Percentiles rank a stretch among this genome's conserved stretches.
These are phyloP conservation scores for Austrofundulus limnaeus DNA, from an alignment of 2,113 vertebrate genomes.

Conservation along the genomic window DNA sequence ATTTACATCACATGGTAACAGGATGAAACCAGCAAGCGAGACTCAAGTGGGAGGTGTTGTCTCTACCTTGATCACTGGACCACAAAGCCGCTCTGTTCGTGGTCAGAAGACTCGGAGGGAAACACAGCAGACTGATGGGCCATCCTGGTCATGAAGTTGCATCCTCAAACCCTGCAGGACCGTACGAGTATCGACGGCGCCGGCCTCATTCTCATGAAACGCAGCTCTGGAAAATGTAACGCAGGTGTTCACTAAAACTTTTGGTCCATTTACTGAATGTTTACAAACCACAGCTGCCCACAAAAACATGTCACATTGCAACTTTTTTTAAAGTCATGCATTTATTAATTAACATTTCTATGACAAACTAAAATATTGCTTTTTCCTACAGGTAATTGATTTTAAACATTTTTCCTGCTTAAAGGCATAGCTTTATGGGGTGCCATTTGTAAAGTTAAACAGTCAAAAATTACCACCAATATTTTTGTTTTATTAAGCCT, in stretches of 20 bases:
- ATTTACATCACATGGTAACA: conserved; percentile 69
- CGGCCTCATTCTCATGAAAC: neutral
- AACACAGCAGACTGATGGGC: neutral
- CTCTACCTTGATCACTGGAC: conserved; percentile 52
- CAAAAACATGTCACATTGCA: no score
- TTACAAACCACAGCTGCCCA: neutral
- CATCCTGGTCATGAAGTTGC: conserved; percentile 1
- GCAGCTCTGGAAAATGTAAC: neutral
- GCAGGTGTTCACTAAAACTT: conserved; percentile 1
- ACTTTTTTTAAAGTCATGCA: neutral
- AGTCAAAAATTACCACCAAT: no score
- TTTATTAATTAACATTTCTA: no score
- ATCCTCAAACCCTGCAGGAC: neutral
- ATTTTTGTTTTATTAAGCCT: no score
- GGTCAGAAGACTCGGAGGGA: conserved; percentile 3
- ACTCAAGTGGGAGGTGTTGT: conserved; percentile 55
- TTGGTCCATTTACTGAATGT: no score
- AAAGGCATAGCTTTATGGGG: no score
- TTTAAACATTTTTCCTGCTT: neutral
- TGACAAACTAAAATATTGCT: no score
- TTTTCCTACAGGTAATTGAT: neutral
- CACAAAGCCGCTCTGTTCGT: conserved; percentile 10
- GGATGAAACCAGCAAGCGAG: conserved; percentile 59
- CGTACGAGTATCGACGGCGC: neutral
- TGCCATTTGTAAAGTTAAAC: no score